Evolutionary conservation across 1,140 invertebrate species (phyloP).

Genomic region (Colletes gigas): DNA sequence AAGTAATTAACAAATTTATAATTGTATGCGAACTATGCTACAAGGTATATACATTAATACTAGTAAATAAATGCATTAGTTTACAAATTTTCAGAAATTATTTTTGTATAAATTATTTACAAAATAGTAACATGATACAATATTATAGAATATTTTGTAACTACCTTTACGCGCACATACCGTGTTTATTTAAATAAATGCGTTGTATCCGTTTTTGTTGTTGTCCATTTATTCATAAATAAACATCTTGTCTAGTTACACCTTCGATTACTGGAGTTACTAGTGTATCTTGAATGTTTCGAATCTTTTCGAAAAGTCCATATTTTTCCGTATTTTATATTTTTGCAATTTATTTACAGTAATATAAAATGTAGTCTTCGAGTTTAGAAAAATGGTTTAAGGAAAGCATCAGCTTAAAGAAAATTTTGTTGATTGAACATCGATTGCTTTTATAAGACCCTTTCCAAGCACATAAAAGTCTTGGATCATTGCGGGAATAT

Average conservation of each 20-base stretch:
- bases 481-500: slow-evolving; percentile 86
- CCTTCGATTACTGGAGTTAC: too few species aligned
- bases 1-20: slow-evolving; percentile 42
- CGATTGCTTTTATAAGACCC: slow-evolving; percentile 83
- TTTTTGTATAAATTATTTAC: slow-evolving; percentile 3
- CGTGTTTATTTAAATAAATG: slow-evolving; percentile 56
- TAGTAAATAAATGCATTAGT: slow-evolving; percentile 7
- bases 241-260: too few species aligned
- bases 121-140: slow-evolving; percentile 9
- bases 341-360: not conserved
- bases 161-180: slow-evolving; percentile 1
- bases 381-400: not conserved
- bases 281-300: too few species aligned
- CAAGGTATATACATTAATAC: slow-evolving; percentile 27
- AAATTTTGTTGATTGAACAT: slow-evolving; percentile 68
- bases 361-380: not conserved
- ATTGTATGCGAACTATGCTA: not conserved
- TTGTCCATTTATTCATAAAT: not conserved
- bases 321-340: not conserved
- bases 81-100: not conserved
- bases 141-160: slow-evolving; percentile 20
- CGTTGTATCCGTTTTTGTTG: slow-evolving; percentile 13
- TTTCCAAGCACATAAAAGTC: slow-evolving; percentile 87
- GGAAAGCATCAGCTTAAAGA: slow-evolving; percentile 25
- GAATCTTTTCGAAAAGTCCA: too few species aligned